Evolutionary conservation across 92 coral and sea anemone species (phyloP).

Genomic region (Isaurus tuberculatus): DNA sequence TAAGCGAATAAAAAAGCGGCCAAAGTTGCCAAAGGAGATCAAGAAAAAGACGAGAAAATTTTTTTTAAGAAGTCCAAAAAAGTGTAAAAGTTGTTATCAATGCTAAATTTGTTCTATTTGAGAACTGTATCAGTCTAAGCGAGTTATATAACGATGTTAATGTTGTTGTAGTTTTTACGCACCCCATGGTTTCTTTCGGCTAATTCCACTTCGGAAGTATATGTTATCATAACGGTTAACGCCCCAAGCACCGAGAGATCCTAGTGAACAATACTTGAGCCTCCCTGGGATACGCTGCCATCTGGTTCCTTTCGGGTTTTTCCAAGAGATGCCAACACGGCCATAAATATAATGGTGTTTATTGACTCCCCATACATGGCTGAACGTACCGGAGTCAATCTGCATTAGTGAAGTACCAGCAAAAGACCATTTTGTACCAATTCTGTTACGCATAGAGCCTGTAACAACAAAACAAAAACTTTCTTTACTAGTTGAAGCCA

Average conservation of each 20-base stretch:
- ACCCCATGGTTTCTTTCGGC: slow-evolving; percentile 20
- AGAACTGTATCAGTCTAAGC: too few relatives aligned
- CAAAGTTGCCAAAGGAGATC: too few relatives aligned
- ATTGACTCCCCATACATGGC: slow-evolving; percentile 48
- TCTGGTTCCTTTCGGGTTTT: slow-evolving; percentile 1
- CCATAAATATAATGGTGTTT: slow-evolving; percentile 20
- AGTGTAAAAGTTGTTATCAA: too few relatives aligned
- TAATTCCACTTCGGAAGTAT: slow-evolving; percentile 37
- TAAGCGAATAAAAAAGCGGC: too few relatives aligned
- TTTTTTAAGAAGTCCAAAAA: too few relatives aligned
- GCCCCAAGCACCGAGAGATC: slow-evolving; percentile 41
- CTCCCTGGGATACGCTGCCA: slow-evolving; percentile 15
- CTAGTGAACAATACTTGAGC: slow-evolving; percentile 25
- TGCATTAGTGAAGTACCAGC: slow-evolving; percentile 42
- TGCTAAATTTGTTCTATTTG: neutral
- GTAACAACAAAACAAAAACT: neutral
- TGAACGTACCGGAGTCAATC: slow-evolving; percentile 60
- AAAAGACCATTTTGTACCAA: slow-evolving; percentile 12
- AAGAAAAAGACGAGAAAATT: too few relatives aligned
- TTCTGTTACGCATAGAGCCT: slow-evolving; percentile 44
- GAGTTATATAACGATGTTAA: neutral
- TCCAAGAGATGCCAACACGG: slow-evolving; percentile 58
- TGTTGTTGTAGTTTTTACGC: neutral
- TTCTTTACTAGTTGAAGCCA: too few relatives aligned
- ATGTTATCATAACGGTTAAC: slow-evolving; percentile 21